Base-by-base conservation (phyloP, 2,888 invertebrate genomes). In the Unio pictorum region DNA sequence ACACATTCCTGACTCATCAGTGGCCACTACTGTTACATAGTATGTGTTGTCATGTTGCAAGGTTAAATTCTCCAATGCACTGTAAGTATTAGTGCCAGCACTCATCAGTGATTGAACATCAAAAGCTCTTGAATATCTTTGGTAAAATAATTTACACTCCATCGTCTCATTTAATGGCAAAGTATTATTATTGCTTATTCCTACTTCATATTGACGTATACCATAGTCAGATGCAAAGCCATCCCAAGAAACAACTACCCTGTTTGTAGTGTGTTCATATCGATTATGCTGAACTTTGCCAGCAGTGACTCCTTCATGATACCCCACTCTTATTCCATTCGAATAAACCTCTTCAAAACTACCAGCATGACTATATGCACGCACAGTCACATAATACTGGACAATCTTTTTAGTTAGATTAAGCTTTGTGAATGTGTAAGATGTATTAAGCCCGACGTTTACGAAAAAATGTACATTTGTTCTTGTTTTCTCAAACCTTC, bases 381-480 rank as follows among this genome's bases (percentile, higher is more conserved):
- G 71, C 5, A 86, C 84, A 15, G 85, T 84, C 30, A 85, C 75
- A 61, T 78, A 86, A 64, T 84, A 86, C 2, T 74, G 76, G 6
- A 79, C 78, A 30, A 75, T 62, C 64, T 80, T 81, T 0, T 80
- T 67, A 2, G 79, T 80, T 23, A 86, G 71, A 63, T 78, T 81
- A 45, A 86, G 64, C 59, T 80, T 67, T 55, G 63, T 68, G 64
- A 84, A 84, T 0, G 82, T 82, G 64, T 77, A 74, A 11, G 76
- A 75, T 30, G 70, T 81, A 61, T 84, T 82, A 3, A 81, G 68
- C 11, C 85, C 84, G n/a, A 85, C 82, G 64, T 83, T 70, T 3
- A 75, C 71, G 68, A 81, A 86, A 59, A 71, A 79, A 61, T 81
- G 79, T 4, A 85, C 75, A 69, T 85, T 84, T 15, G 78, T 69